Conservation (phyloP, 2,888 invertebrate species). For the Agonopterix heracliana region DNA sequence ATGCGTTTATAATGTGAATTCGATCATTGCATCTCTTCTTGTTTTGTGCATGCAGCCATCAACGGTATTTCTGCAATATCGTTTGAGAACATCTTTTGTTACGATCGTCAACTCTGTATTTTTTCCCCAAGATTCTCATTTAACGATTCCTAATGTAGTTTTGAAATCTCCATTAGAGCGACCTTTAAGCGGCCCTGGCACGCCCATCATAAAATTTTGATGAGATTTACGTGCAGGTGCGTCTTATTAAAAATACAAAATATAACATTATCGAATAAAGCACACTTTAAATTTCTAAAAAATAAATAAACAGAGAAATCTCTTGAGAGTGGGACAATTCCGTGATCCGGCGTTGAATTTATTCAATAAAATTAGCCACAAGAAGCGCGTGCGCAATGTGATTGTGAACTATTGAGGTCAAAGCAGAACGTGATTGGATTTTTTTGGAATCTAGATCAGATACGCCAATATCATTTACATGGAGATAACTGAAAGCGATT, state of each 20-base stretch:
- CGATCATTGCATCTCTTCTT: too few species aligned
- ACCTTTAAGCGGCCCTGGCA: too few species aligned
- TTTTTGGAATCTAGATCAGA: conserved; percentile 28
- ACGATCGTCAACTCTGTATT: too few species aligned
- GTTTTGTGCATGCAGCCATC: not conserved
- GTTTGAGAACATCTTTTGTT: too few species aligned
- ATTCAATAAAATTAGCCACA: conserved; percentile 36
- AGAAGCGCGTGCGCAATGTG: conserved; percentile 26
- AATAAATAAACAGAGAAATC: conserved; percentile 39
- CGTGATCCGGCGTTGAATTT: conserved; percentile 33
- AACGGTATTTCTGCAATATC: not conserved
- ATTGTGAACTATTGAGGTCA: conserved; percentile 37
- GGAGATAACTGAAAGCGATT: conserved; percentile 37
- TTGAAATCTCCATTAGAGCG: too few species aligned
- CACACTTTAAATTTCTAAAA: conserved; percentile 24
- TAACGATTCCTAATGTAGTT: too few species aligned
- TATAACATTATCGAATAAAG: too few species aligned
- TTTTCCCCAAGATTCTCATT: too few species aligned
- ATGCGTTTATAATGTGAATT: conserved; percentile 7
- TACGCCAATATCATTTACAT: conserved; percentile 26
- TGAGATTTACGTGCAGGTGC: too few species aligned
- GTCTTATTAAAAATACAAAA: too few species aligned
- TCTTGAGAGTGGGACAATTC: conserved; percentile 34
- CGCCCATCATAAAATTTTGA: too few species aligned
- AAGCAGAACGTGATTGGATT: conserved; percentile 50